phyloP scores from a whole-genome alignment of 2,113 vertebrate genomes.

The Amblyornis subalaris region DNA sequence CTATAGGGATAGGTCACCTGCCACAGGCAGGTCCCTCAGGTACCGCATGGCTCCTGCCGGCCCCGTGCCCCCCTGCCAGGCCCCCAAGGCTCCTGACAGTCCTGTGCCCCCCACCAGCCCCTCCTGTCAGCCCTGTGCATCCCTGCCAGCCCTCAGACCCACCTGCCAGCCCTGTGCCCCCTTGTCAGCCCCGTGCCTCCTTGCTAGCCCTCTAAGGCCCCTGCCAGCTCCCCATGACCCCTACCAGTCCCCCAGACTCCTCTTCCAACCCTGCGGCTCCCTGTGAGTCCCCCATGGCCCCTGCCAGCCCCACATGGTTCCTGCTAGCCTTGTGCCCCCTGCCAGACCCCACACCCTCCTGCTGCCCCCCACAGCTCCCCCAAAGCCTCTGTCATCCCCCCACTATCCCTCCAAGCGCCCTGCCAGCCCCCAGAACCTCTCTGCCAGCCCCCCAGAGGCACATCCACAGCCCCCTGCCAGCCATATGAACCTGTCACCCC shows the following conservation, averaged over 20 bases:
- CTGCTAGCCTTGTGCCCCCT: background rate
- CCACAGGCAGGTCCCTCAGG: background rate
- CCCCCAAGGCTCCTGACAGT: background rate
- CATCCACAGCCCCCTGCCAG: background rate
- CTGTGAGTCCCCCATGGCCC: too few relatives aligned
- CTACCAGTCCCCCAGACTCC: too few relatives aligned
- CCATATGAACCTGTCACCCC: background rate
- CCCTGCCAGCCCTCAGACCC: too few relatives aligned
- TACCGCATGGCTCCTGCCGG: background rate
- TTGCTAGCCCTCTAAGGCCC: too few relatives aligned
- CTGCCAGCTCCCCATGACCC: too few relatives aligned
- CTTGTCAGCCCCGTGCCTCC: background rate
- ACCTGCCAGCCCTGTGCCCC: background rate
- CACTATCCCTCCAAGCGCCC: background rate
- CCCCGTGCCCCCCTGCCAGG: background rate
- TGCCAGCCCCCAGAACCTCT: too few relatives aligned
- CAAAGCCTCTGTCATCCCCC: too few relatives aligned
- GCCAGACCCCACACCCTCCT: background rate
- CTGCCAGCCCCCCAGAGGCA: too few relatives aligned
- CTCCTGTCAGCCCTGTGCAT: too few relatives aligned
- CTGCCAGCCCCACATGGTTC: too few relatives aligned
- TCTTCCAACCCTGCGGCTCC: too few relatives aligned
- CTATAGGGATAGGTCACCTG: background rate
- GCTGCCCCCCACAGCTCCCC: background rate
- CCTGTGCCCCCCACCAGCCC: background rate